Base-by-base conservation (phyloP, 2,113 vertebrate species). In the Pollachius pollachius region DNA sequence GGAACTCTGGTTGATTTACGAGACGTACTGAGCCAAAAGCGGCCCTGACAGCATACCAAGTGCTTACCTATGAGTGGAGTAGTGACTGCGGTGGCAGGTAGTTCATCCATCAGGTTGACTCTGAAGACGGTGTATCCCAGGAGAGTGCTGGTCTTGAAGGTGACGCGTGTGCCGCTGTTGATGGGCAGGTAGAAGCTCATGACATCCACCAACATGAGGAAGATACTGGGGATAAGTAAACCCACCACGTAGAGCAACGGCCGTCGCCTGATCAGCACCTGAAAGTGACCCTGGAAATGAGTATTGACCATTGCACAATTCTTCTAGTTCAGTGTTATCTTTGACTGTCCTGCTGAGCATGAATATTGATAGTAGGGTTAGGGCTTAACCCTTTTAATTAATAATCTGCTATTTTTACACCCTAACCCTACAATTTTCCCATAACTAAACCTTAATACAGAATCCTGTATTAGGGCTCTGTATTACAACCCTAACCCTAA, bases 81-180 rank as follows among this genome's bases (percentile, higher is more conserved):
- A 5, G 79, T 90, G 59, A 90, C 68, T 0, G 93, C 58, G 0
- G 88, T 91, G 8, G 77, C 82, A 0, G 94, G 94, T 60, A 95
- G 89, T 3, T 95, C 91, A 0, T 94, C 91, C 0, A 81, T 89
- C 81, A 94, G 84, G 85, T 95, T 95, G 84, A 95, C 94, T 58
- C 90, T 89, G 85, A 96, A 95, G 62, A 96, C 86, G 0, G 94
- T 95, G 82, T 95, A 96, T n/a, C 95, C 95, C 73, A 95, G 90
- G 75, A 96, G 90, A 63, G 94, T 91, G 23, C 89, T 95, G 83
- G 89, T 92, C 87, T 95, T 95, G 67, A 95, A 95, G 67, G 85
- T 87, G 13, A 95, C 93, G 58, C 94, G 90, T 0, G 91, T 91
- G 0, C 89, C 84, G 58, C 94, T 95, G 89, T 92, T 84, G 17